Evolutionary conservation across 1,140 invertebrate genomes (phyloP).

Genomic region (Ectropis grisescens): DNA sequence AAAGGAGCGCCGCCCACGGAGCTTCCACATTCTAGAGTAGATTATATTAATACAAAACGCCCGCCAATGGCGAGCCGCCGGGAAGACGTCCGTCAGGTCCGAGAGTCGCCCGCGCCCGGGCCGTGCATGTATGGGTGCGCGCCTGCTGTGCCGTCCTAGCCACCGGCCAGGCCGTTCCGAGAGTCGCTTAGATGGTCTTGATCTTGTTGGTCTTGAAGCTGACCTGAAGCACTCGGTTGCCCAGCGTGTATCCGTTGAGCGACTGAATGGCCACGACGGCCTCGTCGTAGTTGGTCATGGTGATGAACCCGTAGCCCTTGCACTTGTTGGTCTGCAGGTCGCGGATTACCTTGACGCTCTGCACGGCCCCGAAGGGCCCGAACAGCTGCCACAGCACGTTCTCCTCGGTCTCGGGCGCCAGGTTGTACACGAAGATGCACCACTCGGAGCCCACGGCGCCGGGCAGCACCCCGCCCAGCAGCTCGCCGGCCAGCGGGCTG

Average conservation of each 20-base stretch:
- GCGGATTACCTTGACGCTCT: slow-evolving; percentile 97
- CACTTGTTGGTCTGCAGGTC: slow-evolving; percentile 99
- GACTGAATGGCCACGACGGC: slow-evolving; percentile 97
- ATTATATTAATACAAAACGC: slow-evolving; percentile 30
- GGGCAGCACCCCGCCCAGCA: slow-evolving; percentile 77
- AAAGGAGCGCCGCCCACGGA: slow-evolving; percentile 43
- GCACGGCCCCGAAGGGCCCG: slow-evolving; percentile 98
- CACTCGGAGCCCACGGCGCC: slow-evolving; percentile 81
- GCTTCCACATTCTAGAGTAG: slow-evolving; percentile 2
- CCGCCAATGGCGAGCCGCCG: slow-evolving; percentile 25
- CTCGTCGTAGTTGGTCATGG: slow-evolving; percentile 99
- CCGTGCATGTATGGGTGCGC: slow-evolving; percentile 56
- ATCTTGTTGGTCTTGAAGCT: slow-evolving; percentile 97
- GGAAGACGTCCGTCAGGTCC: slow-evolving; percentile 46
- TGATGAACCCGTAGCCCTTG: slow-evolving; percentile 99
- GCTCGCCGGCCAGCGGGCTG: slow-evolving; percentile 93
- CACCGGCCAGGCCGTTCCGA: slow-evolving; percentile 51
- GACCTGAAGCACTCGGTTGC: slow-evolving; percentile 97
- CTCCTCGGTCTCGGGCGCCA: slow-evolving; percentile 98
- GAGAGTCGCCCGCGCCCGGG: slow-evolving; percentile 11
- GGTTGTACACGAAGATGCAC: slow-evolving; percentile 99
- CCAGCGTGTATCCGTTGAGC: slow-evolving; percentile 97
- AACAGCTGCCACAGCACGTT: slow-evolving; percentile 99
- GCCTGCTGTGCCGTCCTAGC: slow-evolving; percentile 66
- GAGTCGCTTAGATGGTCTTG: slow-evolving; percentile 83